These are phyloP conservation scores for Micromesistius poutassou DNA, from an alignment of 2,797 vertebrate species.

Conservation along the genomic window DNA sequence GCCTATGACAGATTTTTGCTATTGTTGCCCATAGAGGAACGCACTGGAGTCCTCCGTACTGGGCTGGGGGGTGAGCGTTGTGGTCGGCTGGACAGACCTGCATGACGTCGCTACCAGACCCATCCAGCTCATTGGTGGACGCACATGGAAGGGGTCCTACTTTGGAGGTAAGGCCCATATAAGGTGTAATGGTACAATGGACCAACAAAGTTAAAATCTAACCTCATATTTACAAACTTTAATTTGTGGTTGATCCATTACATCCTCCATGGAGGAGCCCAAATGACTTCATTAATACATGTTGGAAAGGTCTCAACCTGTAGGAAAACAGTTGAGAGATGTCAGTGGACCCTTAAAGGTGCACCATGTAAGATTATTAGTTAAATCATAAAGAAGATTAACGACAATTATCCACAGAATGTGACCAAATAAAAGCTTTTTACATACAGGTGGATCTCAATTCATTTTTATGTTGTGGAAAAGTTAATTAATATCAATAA, in stretches of 20 bases:
- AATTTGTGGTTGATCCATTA: not conserved
- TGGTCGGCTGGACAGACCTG: constrained; percentile 86
- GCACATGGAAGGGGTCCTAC: constrained; percentile 87
- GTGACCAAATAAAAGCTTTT: too few species aligned
- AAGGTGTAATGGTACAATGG: not conserved
- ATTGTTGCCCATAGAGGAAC: constrained; percentile 68
- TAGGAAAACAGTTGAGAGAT: not conserved
- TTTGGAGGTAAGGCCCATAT: constrained; percentile 81
- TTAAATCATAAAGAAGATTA: too few species aligned
- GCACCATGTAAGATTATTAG: not conserved
- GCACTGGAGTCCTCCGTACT: constrained; percentile 86
- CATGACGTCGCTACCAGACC: constrained; percentile 81
- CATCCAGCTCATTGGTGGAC: constrained; percentile 83
- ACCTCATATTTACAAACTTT: not conserved
- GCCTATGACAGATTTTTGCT: too few species aligned
- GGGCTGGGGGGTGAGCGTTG: constrained; percentile 88
- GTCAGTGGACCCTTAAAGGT: not conserved
- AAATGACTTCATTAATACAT: not conserved
- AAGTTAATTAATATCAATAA: too few species aligned
- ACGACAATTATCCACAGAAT: too few species aligned
- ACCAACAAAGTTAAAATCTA: not conserved
- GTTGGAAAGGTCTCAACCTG: not conserved
- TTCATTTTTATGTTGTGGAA: too few species aligned
- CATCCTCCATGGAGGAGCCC: not conserved
- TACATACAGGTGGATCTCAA: too few species aligned